Base-by-base conservation (phyloP, 2,888 invertebrate species). In the Drosophila koepferae region DNA sequence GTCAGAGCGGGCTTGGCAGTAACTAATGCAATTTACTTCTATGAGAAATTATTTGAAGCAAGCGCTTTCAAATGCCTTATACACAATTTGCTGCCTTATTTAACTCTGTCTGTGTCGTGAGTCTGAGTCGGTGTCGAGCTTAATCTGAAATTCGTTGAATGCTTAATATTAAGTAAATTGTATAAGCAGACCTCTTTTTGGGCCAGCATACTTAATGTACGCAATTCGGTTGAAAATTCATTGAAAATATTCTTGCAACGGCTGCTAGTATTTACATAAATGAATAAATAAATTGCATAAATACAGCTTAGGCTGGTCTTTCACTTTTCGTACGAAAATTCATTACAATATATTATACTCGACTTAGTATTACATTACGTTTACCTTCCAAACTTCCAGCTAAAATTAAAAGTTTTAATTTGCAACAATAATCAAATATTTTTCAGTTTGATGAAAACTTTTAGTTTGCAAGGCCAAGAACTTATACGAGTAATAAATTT, bases 21-120 rank as follows among this genome's bases (percentile, higher is more conserved):
- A 23, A 41, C 59, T 43, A 55, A 74, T 63, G 36, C 62, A 65
- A 62, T 67, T 72, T 72, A 44, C 23, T 31, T 72, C 40, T 41
- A 48, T 43, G 49, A 5, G 12, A 36, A 61, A 64, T 64, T 68
- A 49, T 43, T 60, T 62, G 56, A 54, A 60, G 54, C 41, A 53
- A 53, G 16, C 28, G 31, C 56, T 56, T 31, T 36, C 14, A 38
- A 49, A 60, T 53, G 44, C 36, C 20, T 44, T 18, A 41, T 10
- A 34, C 23, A n/a, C 40, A 49, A 49, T 40, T 60, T 49, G 31
- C 40, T 40, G 53, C 20, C 38, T 38, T 53, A 20, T 31, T 14
- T 16, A 40, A 1, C 20, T 44, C n/a, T 23, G 38, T 31, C 41
- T 18, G 53, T 46, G 14, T 8, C 20, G 14, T 46, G 44, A 7